Evolutionary conservation across 2,797 vertebrate species (phyloP), one percentile per base, ranked within the genome.

Genomic region (Antennarius maculatus): DNA sequence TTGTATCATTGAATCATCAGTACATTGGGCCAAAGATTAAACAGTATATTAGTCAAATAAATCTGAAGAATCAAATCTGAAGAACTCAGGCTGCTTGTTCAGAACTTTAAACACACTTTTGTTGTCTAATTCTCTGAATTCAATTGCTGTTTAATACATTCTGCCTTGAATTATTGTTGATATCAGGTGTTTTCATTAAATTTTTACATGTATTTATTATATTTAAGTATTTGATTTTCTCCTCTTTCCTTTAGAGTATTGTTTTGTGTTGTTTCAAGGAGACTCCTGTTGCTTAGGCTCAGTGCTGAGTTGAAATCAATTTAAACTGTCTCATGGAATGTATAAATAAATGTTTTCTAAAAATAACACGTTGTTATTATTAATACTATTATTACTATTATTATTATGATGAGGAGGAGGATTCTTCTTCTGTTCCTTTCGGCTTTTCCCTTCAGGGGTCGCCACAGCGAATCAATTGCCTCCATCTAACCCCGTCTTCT

Each of bases 161-260:
- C 23, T 7, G 18, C 23, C 23, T 56, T 55, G 8, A 45, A 28
- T 57, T 46, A 3, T 49, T 66, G 63, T 69, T 79, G 61, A 53
- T 54, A 66, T 14, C 43, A 4, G 14, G 15, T 70, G 9, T 71
- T 83, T 63, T 46, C 3, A 52, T 64, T 17, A 1, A 1, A 0
- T 49, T 66, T 66, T 9, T 1, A 11, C 53, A 41, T 59, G 18
- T 86, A 85, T 88, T 85, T 86, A 88, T 86, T 86, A 34, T 86
- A 81, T 88, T 82, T 86, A 87, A 84, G 18, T 65, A 12, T 48
- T 58, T 34, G 7, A 47, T 58, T 14, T 56, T n/a, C 7, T 23
- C 11, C 31, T 9, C 5, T 49, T 70, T 43, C 54, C 3, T 51
- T 73, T 63, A 16, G 15, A 54, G 43, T 8, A 28, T 1, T 51